Conservation (phyloP, 2,113 vertebrate genomes). For the Trichomycterus rosablanca region DNA sequence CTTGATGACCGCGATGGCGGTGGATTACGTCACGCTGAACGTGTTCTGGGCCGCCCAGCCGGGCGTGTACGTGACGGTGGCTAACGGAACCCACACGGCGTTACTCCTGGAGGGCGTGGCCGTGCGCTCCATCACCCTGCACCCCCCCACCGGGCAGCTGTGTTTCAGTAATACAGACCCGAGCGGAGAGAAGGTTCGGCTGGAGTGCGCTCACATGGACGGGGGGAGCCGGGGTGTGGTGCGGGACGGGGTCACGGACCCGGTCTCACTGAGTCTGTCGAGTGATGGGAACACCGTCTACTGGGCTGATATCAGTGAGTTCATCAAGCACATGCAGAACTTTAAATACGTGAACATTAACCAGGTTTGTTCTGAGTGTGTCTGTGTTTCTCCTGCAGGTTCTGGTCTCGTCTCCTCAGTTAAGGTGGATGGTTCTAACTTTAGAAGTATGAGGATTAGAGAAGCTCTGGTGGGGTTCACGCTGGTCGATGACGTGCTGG, state of each 20-base stretch:
- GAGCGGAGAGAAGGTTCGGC: neutral
- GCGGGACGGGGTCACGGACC: slow-evolving; percentile 68
- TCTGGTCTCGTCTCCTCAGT: slow-evolving; percentile 68
- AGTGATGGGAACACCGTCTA: slow-evolving; percentile 68
- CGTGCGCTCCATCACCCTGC: slow-evolving; percentile 66
- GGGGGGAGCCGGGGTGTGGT: slow-evolving; percentile 61
- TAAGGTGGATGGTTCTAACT: slow-evolving; percentile 69
- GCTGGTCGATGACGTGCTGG: slow-evolving; percentile 59
- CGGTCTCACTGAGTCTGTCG: slow-evolving; percentile 70
- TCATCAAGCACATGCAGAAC: neutral
- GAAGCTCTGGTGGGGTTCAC: slow-evolving; percentile 65
- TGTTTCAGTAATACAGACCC: slow-evolving; percentile 71
- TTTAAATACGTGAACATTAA: too few relatives aligned
- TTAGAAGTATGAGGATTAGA: slow-evolving; percentile 62
- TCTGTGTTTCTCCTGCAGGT: slow-evolving; percentile 54
- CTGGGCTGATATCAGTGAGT: slow-evolving; percentile 80
- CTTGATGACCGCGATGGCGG: slow-evolving; percentile 65
- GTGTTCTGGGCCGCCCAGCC: slow-evolving; percentile 80
- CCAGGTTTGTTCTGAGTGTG: neutral
- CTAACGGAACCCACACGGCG: slow-evolving; percentile 55
- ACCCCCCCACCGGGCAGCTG: slow-evolving; percentile 68
- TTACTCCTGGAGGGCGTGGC: slow-evolving; percentile 66
- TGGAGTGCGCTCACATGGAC: slow-evolving; percentile 82
- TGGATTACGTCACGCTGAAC: slow-evolving; percentile 82
- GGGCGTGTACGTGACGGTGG: slow-evolving; percentile 67